Conservation (phyloP, 2,888 invertebrate species). For the Platycnemis pennipes region DNA sequence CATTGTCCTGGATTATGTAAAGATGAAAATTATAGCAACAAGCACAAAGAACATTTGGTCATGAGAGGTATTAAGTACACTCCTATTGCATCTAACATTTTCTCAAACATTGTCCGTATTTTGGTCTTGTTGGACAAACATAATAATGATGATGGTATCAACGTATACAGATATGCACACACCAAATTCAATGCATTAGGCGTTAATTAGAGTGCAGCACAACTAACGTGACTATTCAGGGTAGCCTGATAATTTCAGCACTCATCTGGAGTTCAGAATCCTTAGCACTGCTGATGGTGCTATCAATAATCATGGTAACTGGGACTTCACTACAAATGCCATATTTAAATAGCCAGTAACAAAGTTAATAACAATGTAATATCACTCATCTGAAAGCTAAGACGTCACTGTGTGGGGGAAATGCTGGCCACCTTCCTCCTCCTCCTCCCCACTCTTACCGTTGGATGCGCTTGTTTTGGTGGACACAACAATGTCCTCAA, state of each 20-base stretch:
- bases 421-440: background rate
- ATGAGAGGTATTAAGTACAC: no score
- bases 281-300: background rate
- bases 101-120: no score
- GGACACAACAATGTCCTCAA: background rate
- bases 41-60: no score
- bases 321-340: background rate
- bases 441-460: background rate
- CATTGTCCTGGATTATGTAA: no score
- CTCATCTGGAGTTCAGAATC: background rate
- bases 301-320: conserved; percentile 6
- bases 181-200: background rate
- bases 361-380: background rate
- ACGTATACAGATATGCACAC: background rate
- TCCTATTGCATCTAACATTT: no score
- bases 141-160: no score
- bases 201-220: background rate
- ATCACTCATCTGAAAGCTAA: background rate
- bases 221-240: background rate
- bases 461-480: background rate
- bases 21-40: no score
- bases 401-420: background rate
- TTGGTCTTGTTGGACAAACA: no score
- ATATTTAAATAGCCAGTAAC: background rate
- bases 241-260: background rate